phyloP scores from a whole-genome alignment of 2,888 invertebrate genomes.

The Torymus auratus region DNA sequence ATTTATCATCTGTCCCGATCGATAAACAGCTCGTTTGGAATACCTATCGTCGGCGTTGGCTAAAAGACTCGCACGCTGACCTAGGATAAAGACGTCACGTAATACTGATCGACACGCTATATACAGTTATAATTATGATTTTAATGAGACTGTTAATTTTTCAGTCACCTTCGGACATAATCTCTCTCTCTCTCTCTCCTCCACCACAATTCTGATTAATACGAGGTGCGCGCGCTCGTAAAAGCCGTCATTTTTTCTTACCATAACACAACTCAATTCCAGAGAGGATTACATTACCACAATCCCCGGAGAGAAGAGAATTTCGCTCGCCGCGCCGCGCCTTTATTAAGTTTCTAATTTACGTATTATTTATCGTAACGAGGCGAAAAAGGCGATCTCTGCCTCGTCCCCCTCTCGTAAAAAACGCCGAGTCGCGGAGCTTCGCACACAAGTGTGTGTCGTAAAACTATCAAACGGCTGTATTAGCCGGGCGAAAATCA shows the following conservation, averaged over 20 bases:
- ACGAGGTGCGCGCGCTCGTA: slow-evolving; percentile 25
- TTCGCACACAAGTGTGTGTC: background rate
- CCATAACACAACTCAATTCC: slow-evolving; percentile 8
- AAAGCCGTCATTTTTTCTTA: slow-evolving; percentile 29
- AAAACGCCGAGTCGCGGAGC: slow-evolving; percentile 24
- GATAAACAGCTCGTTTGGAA: no score
- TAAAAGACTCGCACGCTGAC: no score
- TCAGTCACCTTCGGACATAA: slow-evolving; percentile 3
- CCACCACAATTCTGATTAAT: slow-evolving; percentile 23
- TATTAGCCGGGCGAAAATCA: slow-evolving; percentile 4
- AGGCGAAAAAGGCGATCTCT: slow-evolving; percentile 2
- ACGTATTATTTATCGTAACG: slow-evolving; percentile 35
- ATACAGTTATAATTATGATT: slow-evolving; percentile 41
- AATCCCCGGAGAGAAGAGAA: background rate
- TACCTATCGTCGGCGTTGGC: no score
- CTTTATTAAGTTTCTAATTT: slow-evolving; percentile 27
- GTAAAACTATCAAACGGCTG: slow-evolving; percentile 40
- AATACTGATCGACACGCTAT: background rate
- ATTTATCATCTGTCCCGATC: no score
- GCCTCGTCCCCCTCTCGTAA: slow-evolving; percentile 11
- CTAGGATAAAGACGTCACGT: slow-evolving; percentile 4
- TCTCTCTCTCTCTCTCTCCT: background rate
- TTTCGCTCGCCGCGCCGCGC: background rate
- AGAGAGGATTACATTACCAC: background rate
- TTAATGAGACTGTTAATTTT: slow-evolving; percentile 25